Evolutionary conservation across 2,888 invertebrate genomes (phyloP).

Genomic region (Dynastes grantii): DNA sequence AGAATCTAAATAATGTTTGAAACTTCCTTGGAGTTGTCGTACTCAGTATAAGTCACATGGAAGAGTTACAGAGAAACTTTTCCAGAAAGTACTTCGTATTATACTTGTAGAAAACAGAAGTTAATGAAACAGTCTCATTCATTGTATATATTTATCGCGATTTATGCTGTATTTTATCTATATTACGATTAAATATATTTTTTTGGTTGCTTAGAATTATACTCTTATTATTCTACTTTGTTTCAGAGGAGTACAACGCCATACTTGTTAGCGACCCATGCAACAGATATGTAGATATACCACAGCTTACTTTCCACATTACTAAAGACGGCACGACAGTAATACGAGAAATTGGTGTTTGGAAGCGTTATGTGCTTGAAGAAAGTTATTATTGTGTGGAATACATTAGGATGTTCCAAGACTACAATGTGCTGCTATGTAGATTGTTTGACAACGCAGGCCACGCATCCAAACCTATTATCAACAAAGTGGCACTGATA

Average conservation of each 20-base stretch:
- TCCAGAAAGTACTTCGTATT: too few relatives aligned
- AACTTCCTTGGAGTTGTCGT: too few relatives aligned
- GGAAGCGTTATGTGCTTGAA: slow-evolving; percentile 39
- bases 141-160: too few relatives aligned
- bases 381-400: slow-evolving; percentile 46
- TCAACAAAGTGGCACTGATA: slow-evolving; percentile 38
- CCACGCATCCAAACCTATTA: not conserved
- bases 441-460: slow-evolving; percentile 5
- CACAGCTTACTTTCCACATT: slow-evolving; percentile 13
- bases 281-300: slow-evolving; percentile 12
- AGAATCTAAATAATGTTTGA: too few relatives aligned
- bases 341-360: slow-evolving; percentile 29
- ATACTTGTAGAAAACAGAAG: too few relatives aligned
- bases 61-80: too few relatives aligned
- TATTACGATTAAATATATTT: not conserved
- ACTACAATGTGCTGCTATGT: slow-evolving; percentile 25
- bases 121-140: too few relatives aligned
- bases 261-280: slow-evolving; percentile 27
- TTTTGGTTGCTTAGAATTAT: not conserved
- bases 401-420: slow-evolving; percentile 15
- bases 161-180: too few relatives aligned
- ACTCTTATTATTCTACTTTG: slow-evolving; percentile 14
- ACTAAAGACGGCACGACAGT: slow-evolving; percentile 21
- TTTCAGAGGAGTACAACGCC: slow-evolving; percentile 39
- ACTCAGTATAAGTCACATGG: too few relatives aligned